Evolutionary conservation across 1,140 invertebrate genomes (phyloP), one percentile per base, ranked within the genome.

Genomic region (Leptonema lineaticorne): DNA sequence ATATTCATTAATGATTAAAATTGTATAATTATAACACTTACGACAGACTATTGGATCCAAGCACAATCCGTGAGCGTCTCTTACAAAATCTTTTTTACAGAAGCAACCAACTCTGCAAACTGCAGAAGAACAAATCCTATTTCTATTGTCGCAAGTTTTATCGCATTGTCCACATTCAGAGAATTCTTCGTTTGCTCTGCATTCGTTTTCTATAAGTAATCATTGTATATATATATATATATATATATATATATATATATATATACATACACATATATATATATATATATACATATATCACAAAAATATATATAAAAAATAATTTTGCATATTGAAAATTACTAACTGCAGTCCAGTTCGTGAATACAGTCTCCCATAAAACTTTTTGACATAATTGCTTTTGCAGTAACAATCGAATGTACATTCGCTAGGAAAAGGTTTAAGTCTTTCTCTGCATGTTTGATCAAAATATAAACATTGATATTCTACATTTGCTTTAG

Each of bases 301-400:
- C 6, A 37, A 46, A 20, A 20, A 20, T 45, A 64, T 22, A 50
- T 53, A n/a, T n/a, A 16, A 9, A 11, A 2, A 60, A 41, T 37
- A n/a, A n/a, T 41, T 20, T 37, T 18, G 3, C 20, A 37, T 7
- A 20, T 37, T 37, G 33, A 41, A 41, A 14, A 3, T 48, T 56
- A 69, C 5, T 26, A 9, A 3, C 27, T 29, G 7, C 60, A 59
- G 20, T 58, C 41, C 28, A 65, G 7, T 62, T 26, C 16, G 5
- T 45, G 20, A 64, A 50, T 57, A n/a, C 63, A 66, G 14, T 27
- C 33, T 24, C 29, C 27, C 1, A 50, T 50, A 37, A 22, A 57
- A 26, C 53, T 48, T 37, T 50, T 66, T 2, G 7, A 66, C 26
- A 27, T 5, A 66, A 14, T 50, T 50, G 5, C 41, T 28, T 66